Evolutionary conservation across 92 coral and sea anemone genomes (phyloP).

Genomic region (Siderastrea siderea): DNA sequence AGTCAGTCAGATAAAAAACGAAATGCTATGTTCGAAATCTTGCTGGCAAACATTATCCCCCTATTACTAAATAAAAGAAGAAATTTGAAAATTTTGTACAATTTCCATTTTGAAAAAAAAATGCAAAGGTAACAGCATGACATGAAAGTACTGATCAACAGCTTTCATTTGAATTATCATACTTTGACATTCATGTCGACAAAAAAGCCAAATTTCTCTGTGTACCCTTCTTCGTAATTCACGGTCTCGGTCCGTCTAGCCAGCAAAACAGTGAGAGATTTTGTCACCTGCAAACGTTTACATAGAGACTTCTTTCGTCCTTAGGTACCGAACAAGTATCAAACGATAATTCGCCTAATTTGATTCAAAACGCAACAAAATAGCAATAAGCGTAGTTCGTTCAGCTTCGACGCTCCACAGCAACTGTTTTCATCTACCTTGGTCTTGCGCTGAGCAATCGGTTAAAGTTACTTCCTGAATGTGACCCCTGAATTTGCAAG

Average conservation of each 20-base stretch:
- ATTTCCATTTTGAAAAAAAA: neutral
- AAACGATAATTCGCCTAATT: neutral
- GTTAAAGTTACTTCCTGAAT: neutral
- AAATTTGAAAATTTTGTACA: neutral
- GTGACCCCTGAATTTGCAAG: neutral
- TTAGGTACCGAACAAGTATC: neutral
- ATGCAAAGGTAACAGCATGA: neutral
- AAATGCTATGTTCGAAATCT: neutral
- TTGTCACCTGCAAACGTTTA: neutral
- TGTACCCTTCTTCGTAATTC: neutral
- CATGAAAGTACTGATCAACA: neutral
- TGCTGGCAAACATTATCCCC: neutral
- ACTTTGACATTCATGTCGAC: neutral
- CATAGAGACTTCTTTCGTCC: neutral
- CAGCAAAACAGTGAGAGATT: neutral
- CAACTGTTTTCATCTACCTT: constrained; percentile 20
- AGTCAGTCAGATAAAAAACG: neutral
- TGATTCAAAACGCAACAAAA: neutral
- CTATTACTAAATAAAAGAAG: neutral
- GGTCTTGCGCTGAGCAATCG: neutral
- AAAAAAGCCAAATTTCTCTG: neutral
- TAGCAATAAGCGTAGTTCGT: neutral
- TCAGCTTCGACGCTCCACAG: neutral
- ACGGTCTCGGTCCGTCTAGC: neutral
- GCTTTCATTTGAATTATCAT: neutral